A percentile compares a stretch with the other conserved stretches of the same genome.
phyloP scores from a whole-genome alignment of 2,113 vertebrate species.

The Corythornis cristatus region DNA sequence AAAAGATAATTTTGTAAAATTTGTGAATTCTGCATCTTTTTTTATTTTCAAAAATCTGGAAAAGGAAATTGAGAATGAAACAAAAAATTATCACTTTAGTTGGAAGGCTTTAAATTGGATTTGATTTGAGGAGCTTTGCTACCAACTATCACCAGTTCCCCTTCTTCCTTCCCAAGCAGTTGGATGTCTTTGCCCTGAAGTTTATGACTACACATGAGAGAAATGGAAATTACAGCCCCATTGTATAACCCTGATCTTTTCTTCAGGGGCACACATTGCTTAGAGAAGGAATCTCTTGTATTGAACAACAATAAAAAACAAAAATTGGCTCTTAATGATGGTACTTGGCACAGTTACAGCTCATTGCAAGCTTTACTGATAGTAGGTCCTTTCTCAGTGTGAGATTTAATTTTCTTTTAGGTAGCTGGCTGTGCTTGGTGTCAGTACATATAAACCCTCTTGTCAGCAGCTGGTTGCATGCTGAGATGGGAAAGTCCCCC shows the following conservation, averaged over 20 bases:
- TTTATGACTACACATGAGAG: not conserved
- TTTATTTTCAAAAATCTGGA: not conserved
- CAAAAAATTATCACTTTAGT: not conserved
- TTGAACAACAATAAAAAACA: not conserved
- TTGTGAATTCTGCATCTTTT: not conserved
- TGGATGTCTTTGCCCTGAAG: not conserved
- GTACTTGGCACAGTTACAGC: conserved; percentile 6
- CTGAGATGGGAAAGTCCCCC: not conserved
- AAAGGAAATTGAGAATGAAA: not conserved
- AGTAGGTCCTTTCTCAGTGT: conserved; percentile 21
- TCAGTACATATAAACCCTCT: conserved; percentile 33
- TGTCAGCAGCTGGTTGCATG: conserved; percentile 13
- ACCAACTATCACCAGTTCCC: not conserved
- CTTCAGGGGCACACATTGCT: not conserved
- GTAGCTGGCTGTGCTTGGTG: conserved; percentile 28
- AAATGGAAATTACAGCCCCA: not conserved
- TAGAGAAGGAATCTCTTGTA: not conserved
- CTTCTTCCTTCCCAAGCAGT: not conserved
- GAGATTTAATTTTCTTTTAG: conserved; percentile 49
- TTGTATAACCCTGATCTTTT: not conserved
- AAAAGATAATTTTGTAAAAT: not conserved
- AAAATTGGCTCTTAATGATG: not conserved
- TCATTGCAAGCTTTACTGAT: conserved; percentile 19
- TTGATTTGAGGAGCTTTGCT: not conserved
- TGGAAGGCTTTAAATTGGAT: not conserved